These are phyloP conservation scores for Erebia ligea DNA, from an alignment of 2,888 invertebrate genomes.

Conservation along the genomic window DNA sequence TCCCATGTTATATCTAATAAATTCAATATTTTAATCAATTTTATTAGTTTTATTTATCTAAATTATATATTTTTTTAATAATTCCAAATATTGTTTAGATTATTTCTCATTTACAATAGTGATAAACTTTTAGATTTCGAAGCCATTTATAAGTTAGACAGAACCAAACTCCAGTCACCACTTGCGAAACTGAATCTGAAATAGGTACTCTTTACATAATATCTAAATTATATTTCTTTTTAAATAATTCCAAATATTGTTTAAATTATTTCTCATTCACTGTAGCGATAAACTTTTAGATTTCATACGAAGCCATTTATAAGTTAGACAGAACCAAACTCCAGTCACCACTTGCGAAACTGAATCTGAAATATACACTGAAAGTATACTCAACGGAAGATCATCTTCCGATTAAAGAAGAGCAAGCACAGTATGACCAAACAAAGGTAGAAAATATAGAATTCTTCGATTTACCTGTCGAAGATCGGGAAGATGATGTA, in stretches of 20 bases:
- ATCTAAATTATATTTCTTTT: not conserved
- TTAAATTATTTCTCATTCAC: not conserved
- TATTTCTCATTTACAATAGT: not conserved
- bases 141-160: too few relatives aligned
- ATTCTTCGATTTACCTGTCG: slow-evolving; percentile 34
- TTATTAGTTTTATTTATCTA: not conserved
- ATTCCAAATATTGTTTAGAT: too few relatives aligned
- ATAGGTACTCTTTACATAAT: not conserved
- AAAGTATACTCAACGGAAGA: slow-evolving; percentile 18
- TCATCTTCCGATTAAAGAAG: slow-evolving; percentile 25
- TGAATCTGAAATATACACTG: slow-evolving; percentile 15
- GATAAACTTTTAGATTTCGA: too few relatives aligned
- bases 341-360: slow-evolving; percentile 48
- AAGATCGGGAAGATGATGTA: slow-evolving; percentile 26
- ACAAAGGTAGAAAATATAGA: slow-evolving; percentile 32
- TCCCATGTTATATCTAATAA: not conserved
- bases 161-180: too few relatives aligned
- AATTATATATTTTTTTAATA: not conserved
- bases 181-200: too few relatives aligned
- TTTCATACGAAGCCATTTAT: slow-evolving; percentile 58
- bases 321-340: slow-evolving; percentile 56
- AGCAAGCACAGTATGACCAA: slow-evolving; percentile 25
- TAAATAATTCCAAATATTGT: slow-evolving; percentile 22
- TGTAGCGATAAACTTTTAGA: slow-evolving; percentile 42
- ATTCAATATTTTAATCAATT: not conserved